Evolutionary conservation across 2,797 vertebrate genomes (phyloP).

Genomic region (Manis pentadactyla): DNA sequence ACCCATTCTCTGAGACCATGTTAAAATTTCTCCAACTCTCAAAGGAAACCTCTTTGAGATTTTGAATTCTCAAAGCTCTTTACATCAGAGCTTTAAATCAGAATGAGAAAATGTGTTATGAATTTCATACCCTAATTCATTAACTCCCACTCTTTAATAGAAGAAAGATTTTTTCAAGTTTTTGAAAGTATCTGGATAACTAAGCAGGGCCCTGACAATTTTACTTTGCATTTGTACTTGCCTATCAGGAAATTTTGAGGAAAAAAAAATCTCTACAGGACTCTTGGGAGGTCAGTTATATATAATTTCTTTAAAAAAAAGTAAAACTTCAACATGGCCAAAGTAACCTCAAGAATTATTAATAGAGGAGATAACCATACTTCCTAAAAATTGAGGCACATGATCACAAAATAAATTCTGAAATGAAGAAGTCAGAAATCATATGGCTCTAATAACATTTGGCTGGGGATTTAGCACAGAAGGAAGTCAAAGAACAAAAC

Average conservation of each 20-base stretch:
- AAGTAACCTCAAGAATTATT: neutral
- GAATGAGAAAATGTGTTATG: neutral
- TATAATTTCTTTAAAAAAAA: neutral
- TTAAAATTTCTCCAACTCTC: neutral
- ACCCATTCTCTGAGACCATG: neutral
- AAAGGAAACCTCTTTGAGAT: neutral
- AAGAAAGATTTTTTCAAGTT: neutral
- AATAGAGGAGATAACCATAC: neutral
- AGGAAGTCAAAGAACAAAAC: slow-evolving; percentile 3
- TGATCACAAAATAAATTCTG: neutral
- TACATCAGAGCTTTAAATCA: neutral
- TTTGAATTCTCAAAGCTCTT: neutral
- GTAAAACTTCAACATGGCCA: neutral
- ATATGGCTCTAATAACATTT: neutral
- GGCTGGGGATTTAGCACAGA: neutral
- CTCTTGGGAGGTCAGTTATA: neutral
- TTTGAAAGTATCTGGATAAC: neutral
- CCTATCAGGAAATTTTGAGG: neutral
- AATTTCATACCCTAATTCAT: neutral
- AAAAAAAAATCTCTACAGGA: neutral
- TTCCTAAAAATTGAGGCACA: neutral
- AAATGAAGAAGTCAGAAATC: neutral
- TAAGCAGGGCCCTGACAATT: neutral
- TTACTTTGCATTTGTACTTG: neutral
- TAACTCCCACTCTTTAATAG: neutral